These are phyloP conservation scores for Anguilla obscura DNA, from an alignment of 2,797 vertebrate species.

Conservation along the genomic window DNA sequence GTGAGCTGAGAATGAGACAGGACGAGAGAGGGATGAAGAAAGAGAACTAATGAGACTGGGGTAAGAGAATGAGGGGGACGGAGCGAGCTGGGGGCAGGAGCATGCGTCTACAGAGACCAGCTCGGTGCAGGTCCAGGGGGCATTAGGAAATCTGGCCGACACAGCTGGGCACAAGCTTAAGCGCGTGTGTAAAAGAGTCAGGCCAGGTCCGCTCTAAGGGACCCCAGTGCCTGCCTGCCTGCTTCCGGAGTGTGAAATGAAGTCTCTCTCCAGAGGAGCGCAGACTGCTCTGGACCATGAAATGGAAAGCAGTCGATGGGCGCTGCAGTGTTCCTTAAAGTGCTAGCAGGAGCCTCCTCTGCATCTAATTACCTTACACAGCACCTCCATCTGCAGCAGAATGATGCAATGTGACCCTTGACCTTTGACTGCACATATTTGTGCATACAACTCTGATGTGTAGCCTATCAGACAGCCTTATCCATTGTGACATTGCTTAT, in stretches of 20 bases:
- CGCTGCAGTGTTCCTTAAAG: neutral
- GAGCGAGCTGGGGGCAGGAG: constrained; percentile 78
- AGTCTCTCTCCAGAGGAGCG: constrained; percentile 9
- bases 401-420: neutral
- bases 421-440: neutral
- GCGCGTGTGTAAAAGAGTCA: too few species aligned
- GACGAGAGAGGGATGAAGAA: neutral
- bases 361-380: neutral
- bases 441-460: neutral
- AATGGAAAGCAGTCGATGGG: neutral
- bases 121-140: constrained; percentile 81
- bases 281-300: neutral
- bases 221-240: neutral
- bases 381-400: neutral
- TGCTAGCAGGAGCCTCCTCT: neutral
- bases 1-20: neutral
- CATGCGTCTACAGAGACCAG: constrained; percentile 86
- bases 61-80: constrained; percentile 45
- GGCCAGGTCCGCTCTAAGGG: neutral
- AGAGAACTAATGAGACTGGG: neutral
- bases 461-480: neutral
- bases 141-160: constrained; percentile 90
- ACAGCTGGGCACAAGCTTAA: constrained; percentile 75
- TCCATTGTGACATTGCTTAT: neutral
- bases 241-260: neutral